phyloP scores from a whole-genome alignment of 2,797 vertebrate species.

The Hemibagrus guttatus region DNA sequence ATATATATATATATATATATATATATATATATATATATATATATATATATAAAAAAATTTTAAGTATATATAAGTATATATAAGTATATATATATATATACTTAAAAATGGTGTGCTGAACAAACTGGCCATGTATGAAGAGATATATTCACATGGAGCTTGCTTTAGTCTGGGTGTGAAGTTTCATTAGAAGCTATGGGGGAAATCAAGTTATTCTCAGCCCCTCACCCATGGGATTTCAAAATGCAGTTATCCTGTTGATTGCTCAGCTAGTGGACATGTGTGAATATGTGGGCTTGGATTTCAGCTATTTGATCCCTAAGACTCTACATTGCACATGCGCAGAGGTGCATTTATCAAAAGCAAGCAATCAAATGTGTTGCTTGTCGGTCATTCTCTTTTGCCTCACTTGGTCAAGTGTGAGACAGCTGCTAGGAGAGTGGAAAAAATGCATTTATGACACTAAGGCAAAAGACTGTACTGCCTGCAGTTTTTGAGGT shows the following conservation, averaged over 20 bases:
- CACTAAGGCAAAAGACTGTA: constrained; percentile 39
- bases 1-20: too few species aligned
- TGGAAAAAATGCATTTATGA: constrained; percentile 48
- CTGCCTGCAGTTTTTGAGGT: constrained; percentile 29
- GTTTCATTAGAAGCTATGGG: constrained; percentile 70
- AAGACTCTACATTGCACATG: constrained; percentile 68
- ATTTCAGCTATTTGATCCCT: constrained; percentile 73
- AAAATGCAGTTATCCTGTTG: constrained; percentile 73
- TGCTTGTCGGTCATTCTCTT: constrained; percentile 60
- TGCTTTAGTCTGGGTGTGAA: constrained; percentile 70
- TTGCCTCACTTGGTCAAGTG: constrained; percentile 58
- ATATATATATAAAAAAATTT: constrained; percentile 41
- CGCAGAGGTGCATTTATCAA: constrained; percentile 67
- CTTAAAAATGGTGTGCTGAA: constrained; percentile 61
- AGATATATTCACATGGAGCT: constrained; percentile 66
- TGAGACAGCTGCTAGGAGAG: constrained; percentile 61
- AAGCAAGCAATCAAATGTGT: constrained; percentile 71
- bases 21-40: neutral
- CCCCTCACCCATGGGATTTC: constrained; percentile 64
- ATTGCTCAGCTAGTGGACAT: constrained; percentile 68
- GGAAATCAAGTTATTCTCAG: constrained; percentile 72
- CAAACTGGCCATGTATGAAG: constrained; percentile 67
- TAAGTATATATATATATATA: constrained; percentile 46
- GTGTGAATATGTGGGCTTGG: constrained; percentile 70
- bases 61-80: neutral